Conservation (phyloP, 2,113 vertebrate species). For the Ursus arctos region DNA sequence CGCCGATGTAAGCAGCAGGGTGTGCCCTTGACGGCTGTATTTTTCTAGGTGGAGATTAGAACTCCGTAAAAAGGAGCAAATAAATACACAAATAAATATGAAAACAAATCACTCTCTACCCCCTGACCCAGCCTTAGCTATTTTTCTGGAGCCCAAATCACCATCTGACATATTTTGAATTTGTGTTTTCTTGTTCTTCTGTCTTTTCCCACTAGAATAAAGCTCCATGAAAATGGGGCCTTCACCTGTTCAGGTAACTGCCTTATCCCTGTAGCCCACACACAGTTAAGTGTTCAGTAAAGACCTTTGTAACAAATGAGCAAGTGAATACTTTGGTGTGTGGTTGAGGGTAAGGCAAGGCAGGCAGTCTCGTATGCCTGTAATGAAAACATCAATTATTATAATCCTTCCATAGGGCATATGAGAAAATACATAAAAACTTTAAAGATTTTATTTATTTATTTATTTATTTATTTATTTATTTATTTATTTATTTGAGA, state of each 20-base stretch:
- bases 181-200: not conserved
- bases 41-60: not conserved
- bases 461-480: not conserved
- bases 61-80: not conserved
- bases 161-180: not conserved
- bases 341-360: not conserved
- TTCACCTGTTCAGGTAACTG: too few relatives aligned
- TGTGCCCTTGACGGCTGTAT: not conserved
- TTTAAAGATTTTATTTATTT: not conserved
- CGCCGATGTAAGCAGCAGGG: fast-evolving
- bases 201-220: not conserved
- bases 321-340: not conserved
- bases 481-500: not conserved
- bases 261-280: not conserved
- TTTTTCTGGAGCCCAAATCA: not conserved
- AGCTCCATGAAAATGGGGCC: not conserved
- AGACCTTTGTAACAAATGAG: not conserved
- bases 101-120: not conserved
- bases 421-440: not conserved
- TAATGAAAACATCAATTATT: not conserved
- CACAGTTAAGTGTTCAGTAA: not conserved
- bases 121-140: not conserved
- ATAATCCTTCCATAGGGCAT: not conserved
- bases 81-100: not conserved
- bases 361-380: not conserved